Evolutionary conservation across 2,888 invertebrate genomes (phyloP), one percentile per base, ranked within the genome.

Genomic region (Hyalella azteca): DNA sequence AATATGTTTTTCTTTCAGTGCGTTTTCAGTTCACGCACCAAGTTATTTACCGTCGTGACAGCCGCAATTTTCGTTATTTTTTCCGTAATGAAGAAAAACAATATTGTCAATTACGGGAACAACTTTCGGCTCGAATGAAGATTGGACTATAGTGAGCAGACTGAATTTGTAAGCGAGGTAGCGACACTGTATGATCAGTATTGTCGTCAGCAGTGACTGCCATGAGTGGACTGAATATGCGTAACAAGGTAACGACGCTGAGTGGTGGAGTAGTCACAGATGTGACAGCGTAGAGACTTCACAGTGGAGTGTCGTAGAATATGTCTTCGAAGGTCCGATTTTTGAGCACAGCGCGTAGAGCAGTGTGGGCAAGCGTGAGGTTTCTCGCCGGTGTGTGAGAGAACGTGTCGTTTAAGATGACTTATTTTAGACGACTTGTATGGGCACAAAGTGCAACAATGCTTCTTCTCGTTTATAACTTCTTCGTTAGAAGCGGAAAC

Each of bases 281-380:
- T 22, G 9, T 29, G 40, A 45, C 75, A 75, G 22, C 22, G 9
- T 11, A 26, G 7, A 13, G 75, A 26, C 45, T 75, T 75, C 22
- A n/a, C 40, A 15, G 5, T 39, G 13, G 22, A 45, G 75, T 75
- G 75, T 19, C 36, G 26, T 41, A 39, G 29, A 0, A 82, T 49
- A 50, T 82, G 82, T 3, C 80, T 73, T 9, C 79, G 77, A 19
- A 82, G 78, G 45, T 82, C 79, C 11, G 82, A 82, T 4, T 77
- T 60, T 66, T 82, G 82, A 3, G 77, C 82, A 5, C 79, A 80
- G 22, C 81, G 79, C 66, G 79, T 79, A 3, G 80, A 81, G 91
- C 98, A 98, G 86, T 96, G 93, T 84, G 96, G 96, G 89, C 98
- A 98, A 85, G 95, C 95, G 90, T 97, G 97, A 66, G 97, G 91